These are phyloP conservation scores for Catocala sponsa DNA, from an alignment of 2,888 invertebrate genomes.

Conservation along the genomic window DNA sequence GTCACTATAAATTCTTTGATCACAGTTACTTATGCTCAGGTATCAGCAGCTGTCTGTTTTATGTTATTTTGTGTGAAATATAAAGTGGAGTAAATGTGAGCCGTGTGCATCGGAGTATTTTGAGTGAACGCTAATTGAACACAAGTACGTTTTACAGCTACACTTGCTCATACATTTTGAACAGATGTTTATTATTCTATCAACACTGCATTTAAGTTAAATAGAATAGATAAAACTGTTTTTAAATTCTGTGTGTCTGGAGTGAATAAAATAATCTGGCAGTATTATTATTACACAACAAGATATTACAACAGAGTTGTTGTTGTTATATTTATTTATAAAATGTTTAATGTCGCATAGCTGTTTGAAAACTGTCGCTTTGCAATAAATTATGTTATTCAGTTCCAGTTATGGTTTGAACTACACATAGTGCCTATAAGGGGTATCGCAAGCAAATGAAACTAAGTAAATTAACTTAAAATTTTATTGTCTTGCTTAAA, in stretches of 20 bases:
- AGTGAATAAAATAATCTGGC: neutral
- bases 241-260: neutral
- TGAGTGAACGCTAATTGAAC: slow-evolving; percentile 23
- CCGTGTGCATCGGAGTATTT: slow-evolving; percentile 18
- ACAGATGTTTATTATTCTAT: slow-evolving; percentile 28
- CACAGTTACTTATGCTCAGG: slow-evolving; percentile 7
- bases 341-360: slow-evolving; percentile 43
- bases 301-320: too few relatives aligned
- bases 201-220: slow-evolving; percentile 14
- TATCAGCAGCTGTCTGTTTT: slow-evolving; percentile 16
- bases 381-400: slow-evolving; percentile 26
- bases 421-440: neutral
- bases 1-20: slow-evolving; percentile 30
- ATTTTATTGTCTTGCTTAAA: slow-evolving; percentile 81
- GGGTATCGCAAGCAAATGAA: slow-evolving; percentile 67
- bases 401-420: neutral
- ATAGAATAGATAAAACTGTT: slow-evolving; percentile 2
- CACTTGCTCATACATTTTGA: slow-evolving; percentile 10
- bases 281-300: too few relatives aligned
- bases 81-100: slow-evolving; percentile 12
- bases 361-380: slow-evolving; percentile 46
- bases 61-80: slow-evolving; percentile 10
- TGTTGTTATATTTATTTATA: neutral
- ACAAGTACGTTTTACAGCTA: slow-evolving; percentile 5
- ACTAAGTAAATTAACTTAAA: slow-evolving; percentile 74